Evolutionary conservation across 2,113 vertebrate genomes (phyloP).

Genomic region (Silurus asotus): DNA sequence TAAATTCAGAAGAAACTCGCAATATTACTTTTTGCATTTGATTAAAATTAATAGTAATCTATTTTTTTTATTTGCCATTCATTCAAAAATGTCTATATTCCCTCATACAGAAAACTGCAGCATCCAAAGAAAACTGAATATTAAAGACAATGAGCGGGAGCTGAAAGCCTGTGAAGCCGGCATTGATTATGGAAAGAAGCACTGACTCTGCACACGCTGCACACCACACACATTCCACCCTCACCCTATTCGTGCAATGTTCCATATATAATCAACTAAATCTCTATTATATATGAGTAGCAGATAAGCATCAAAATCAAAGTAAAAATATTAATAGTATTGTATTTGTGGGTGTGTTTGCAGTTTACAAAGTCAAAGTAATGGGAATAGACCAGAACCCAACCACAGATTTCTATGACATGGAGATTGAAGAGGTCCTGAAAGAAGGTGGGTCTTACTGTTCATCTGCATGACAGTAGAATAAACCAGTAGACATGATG

Average conservation of each 20-base stretch:
- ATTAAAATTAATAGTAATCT: no score
- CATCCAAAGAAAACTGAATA: conserved; percentile 56
- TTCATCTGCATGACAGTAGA: not conserved
- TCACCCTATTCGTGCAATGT: not conserved
- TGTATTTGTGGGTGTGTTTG: not conserved
- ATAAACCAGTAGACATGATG: not conserved
- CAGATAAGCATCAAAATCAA: not conserved
- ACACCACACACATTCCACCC: not conserved
- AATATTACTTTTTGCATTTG: no score
- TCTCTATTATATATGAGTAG: not conserved
- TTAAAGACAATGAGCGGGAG: conserved; percentile 49
- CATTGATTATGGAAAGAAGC: conserved; percentile 65
- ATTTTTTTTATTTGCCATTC: not conserved
- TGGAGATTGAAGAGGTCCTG: conserved; percentile 52
- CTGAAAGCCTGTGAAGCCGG: conserved; percentile 67
- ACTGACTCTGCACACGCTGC: no score
- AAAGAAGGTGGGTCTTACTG: conserved; percentile 63
- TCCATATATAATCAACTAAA: not conserved
- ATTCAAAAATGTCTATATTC: not conserved
- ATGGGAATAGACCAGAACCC: not conserved
- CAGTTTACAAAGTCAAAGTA: conserved; percentile 66
- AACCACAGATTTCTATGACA: conserved; percentile 60
- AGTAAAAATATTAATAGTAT: no score
- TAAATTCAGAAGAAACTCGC: no score
- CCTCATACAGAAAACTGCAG: conserved; percentile 79